A percentile compares a stretch with the other conserved stretches of the same genome.
Evolutionary conservation across 1,140 invertebrate genomes (phyloP).

Genomic region (Fopius arisanus): DNA sequence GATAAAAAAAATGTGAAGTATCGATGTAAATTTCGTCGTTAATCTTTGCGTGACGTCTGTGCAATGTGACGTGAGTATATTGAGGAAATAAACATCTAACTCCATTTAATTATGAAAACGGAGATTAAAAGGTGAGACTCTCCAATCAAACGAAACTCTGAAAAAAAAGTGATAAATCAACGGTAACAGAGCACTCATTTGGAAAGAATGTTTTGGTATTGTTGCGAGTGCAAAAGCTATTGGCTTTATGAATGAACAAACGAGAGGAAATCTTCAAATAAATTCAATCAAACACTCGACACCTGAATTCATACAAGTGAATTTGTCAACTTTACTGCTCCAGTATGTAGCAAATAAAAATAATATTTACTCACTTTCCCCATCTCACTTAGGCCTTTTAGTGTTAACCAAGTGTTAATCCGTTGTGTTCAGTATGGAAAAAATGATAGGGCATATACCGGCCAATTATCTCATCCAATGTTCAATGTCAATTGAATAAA

Average conservation of each 20-base stretch:
- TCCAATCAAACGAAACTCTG: not conserved
- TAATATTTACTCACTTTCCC: not conserved
- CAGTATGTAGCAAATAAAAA: not conserved
- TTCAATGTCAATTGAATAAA: not conserved
- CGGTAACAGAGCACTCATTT: too few relatives aligned
- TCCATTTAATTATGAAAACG: not conserved
- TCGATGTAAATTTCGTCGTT: not conserved
- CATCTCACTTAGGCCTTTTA: not conserved
- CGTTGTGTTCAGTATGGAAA: not conserved
- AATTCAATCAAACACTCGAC: not conserved
- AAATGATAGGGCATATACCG: not conserved
- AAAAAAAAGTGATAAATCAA: too few relatives aligned
- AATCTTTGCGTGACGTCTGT: not conserved
- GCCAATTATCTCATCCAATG: not conserved
- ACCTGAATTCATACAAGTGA: not conserved
- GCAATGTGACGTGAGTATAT: not conserved
- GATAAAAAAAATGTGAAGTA: not conserved
- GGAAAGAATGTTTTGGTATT: too few relatives aligned
- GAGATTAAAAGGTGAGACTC: not conserved
- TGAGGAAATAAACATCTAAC: not conserved
- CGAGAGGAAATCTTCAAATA: not conserved
- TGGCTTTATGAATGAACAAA: not conserved
- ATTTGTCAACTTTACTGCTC: not conserved
- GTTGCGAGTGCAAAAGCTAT: too few relatives aligned
- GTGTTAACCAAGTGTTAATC: not conserved